Percentiles rank a stretch among this genome's conserved stretches.
These are phyloP conservation scores for Clinocottus analis DNA, from an alignment of 2,113 vertebrate genomes.

Conservation along the genomic window DNA sequence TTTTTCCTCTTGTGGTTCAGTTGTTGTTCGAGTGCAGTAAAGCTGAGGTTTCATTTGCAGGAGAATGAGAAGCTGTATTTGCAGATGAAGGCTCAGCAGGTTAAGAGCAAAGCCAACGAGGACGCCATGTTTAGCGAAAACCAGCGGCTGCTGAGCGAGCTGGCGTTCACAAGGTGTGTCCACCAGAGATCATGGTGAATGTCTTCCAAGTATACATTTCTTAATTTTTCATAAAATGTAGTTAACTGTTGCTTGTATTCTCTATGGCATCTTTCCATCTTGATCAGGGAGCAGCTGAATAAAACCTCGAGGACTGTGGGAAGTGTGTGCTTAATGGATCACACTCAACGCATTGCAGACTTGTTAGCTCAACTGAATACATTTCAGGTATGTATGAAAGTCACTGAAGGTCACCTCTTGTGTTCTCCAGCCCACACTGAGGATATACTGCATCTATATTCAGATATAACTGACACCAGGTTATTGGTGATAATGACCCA, in stretches of 20 bases:
- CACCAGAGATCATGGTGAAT: neutral
- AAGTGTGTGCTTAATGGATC: conserved; percentile 70
- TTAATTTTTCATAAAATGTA: neutral
- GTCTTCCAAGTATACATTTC: neutral
- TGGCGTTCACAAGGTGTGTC: conserved; percentile 77
- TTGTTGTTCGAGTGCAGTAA: neutral
- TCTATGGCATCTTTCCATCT: neutral
- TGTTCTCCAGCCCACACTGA: neutral
- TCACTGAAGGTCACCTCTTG: neutral
- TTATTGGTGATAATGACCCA: neutral
- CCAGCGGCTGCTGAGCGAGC: conserved; percentile 86
- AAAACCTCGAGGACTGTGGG: conserved; percentile 69
- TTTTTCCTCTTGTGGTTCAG: neutral
- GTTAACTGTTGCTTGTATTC: neutral
- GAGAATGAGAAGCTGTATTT: conserved; percentile 93
- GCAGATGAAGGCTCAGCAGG: conserved; percentile 90
- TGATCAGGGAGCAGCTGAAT: conserved; percentile 85
- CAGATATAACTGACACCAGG: neutral
- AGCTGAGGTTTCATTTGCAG: conserved; percentile 66
- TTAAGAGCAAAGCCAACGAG: conserved; percentile 87
- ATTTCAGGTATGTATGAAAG: conserved; percentile 79
- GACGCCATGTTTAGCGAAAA: conserved; percentile 94
- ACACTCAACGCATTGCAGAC: conserved; percentile 82
- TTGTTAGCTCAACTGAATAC: conserved; percentile 84
- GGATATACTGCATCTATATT: neutral